Base-by-base conservation (phyloP, 2,888 invertebrate species). In the Nemapogon koenigi region DNA sequence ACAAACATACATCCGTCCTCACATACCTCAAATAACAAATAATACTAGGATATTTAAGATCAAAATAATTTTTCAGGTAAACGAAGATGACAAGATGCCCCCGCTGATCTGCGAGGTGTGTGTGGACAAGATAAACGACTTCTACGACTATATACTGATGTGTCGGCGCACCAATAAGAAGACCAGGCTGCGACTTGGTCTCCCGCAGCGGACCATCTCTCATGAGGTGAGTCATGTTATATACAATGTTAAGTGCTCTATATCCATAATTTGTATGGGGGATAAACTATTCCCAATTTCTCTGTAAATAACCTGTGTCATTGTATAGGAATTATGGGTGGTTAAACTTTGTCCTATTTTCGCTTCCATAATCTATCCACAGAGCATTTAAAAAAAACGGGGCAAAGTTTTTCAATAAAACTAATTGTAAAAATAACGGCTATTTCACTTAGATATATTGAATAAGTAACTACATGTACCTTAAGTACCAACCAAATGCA, bases 61-160 rank as follows among this genome's bases (percentile, higher is more conserved):
- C 7, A 22, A 22, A 6, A 22, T 7, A 22, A 22, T 22, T 28
- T 33, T 60, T 1, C 54, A 84, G 84, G 80, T 84, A 1, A 56
- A 63, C 4, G 63, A 66, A 43, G 67, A 79, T 41, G 84, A 85
- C 46, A 79, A 76, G 51, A 84, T 85, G 84, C 84, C 84, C 0
- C 84, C 84, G 1, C 64, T 81, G 8, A 82, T 84, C 38, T 85
- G 84, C 45, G 79, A 78, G 47, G 50, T 83, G 8, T 85, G 84
- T 27, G 80, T 82, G 11, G 84, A 84, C 47, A 84, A 84, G 61
- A 78, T 85, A 39, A 81, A 83, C 49, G 84, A 84, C 47, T 84
- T 83, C 56, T 82, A 79, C 22, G 82, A 83, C 51, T 85, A 84
- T 52, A 57, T 81, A 10, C 76, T 81, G 43, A 75, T 83, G 80